Percentiles rank a stretch among this genome's conserved stretches.
phyloP scores from a whole-genome alignment of 2,888 invertebrate species.

The Drosophila kanekoi region DNA sequence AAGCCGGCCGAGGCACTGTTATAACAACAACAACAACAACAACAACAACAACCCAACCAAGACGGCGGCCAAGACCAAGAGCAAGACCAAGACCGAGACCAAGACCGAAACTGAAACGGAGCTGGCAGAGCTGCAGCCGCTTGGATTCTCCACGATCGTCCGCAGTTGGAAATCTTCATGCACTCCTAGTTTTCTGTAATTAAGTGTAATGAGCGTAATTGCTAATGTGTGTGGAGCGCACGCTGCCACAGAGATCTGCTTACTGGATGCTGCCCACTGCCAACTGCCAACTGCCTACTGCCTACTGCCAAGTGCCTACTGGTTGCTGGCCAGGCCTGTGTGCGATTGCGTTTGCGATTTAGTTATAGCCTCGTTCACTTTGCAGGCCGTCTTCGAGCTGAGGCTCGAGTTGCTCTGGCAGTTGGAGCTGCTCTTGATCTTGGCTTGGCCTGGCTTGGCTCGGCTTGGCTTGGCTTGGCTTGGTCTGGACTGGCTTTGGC shows the following conservation, averaged over 20 bases:
- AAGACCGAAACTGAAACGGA: slow-evolving; percentile 39
- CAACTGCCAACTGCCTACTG: slow-evolving; percentile 8
- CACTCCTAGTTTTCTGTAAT: slow-evolving; percentile 83
- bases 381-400: slow-evolving; percentile 15
- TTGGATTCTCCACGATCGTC: slow-evolving; percentile 42
- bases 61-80: slow-evolving; percentile 16
- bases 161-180: slow-evolving; percentile 79
- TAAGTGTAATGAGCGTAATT: slow-evolving; percentile 84
- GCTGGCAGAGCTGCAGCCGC: slow-evolving; percentile 8
- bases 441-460: slow-evolving; percentile 24
- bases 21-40: slow-evolving; percentile 51
- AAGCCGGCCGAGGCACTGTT: slow-evolving; percentile 59
- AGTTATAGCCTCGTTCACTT: slow-evolving; percentile 55
- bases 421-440: slow-evolving; percentile 47
- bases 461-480: slow-evolving; percentile 19
- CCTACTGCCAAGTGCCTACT: neutral
- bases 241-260: slow-evolving; percentile 46
- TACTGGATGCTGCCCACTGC: slow-evolving; percentile 14
- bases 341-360: slow-evolving; percentile 52
- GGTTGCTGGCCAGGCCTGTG: slow-evolving; percentile 26
- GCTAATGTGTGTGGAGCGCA: slow-evolving; percentile 78
- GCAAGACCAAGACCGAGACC: slow-evolving; percentile 15
- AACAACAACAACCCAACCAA: slow-evolving; percentile 15
- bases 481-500: slow-evolving; percentile 28
- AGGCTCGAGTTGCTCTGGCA: slow-evolving; percentile 24